Percentiles rank a stretch among this genome's conserved stretches.
Conservation (phyloP, 2,888 invertebrate species). For the Apamea crenata region DNA sequence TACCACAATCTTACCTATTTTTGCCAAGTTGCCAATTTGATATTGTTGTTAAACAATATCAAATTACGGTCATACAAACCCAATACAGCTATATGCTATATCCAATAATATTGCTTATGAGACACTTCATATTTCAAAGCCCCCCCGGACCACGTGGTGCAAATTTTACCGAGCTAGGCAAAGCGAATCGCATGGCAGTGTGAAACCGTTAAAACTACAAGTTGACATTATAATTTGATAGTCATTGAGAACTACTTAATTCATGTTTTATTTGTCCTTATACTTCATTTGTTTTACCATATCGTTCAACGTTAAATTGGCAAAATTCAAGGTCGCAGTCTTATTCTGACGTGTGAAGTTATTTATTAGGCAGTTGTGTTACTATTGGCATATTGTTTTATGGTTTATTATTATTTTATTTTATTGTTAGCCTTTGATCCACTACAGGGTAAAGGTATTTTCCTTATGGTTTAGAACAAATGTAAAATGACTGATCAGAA, state of each 20-base stretch:
- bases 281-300: slow-evolving; percentile 51
- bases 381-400: not conserved
- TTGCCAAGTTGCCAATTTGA: too few species aligned
- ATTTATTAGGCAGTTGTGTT: not conserved
- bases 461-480: not conserved
- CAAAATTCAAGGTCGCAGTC: slow-evolving; percentile 39
- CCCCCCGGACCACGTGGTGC: slow-evolving; percentile 18
- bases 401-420: not conserved
- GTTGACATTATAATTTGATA: slow-evolving; percentile 63
- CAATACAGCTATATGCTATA: not conserved
- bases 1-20: too few species aligned
- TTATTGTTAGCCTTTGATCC: not conserved
- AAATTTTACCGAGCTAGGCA: slow-evolving; percentile 22
- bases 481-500: not conserved
- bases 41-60: too few species aligned
- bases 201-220: slow-evolving; percentile 42
- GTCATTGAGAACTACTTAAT: slow-evolving; percentile 47
- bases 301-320: slow-evolving; percentile 34
- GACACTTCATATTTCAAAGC: slow-evolving; percentile 37
- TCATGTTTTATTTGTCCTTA: slow-evolving; percentile 42
- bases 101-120: slow-evolving; percentile 14
- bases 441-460: not conserved
- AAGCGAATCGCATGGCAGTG: slow-evolving; percentile 43
- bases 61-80: slow-evolving; percentile 23
- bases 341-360: slow-evolving; percentile 14